These are phyloP conservation scores for Syncerus caffer DNA, from an alignment of 2,797 vertebrate species.

Conservation along the genomic window DNA sequence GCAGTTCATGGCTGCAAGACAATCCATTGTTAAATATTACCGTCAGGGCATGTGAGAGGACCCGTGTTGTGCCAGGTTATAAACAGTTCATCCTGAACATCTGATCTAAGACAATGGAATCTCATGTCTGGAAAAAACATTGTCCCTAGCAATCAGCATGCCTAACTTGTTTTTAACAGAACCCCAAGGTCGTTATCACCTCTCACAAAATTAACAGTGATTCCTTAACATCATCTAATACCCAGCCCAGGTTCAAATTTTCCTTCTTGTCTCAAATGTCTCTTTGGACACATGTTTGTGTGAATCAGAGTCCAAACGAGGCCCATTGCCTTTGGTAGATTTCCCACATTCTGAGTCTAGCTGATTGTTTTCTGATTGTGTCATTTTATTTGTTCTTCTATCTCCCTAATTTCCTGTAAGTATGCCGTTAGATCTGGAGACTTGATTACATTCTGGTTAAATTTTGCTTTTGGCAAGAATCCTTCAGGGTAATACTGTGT, in stretches of 20 bases:
- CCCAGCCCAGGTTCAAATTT: not conserved
- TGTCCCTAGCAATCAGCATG: not conserved
- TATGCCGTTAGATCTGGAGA: not conserved
- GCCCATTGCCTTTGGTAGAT: not conserved
- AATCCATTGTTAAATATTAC: conserved; percentile 77
- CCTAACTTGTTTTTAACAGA: not conserved
- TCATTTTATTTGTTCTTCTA: conserved; percentile 12
- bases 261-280: not conserved
- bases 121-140: not conserved
- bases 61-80: conserved; percentile 75
- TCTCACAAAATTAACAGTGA: not conserved
- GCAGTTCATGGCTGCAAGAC: conserved; percentile 72
- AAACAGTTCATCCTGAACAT: conserved; percentile 75
- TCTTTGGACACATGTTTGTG: not conserved
- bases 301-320: not conserved
- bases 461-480: not conserved
- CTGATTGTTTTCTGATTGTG: not conserved
- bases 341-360: conserved; percentile 9
- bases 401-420: not conserved
- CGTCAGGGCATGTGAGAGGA: conserved; percentile 72
- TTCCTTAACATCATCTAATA: not conserved
- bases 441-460: not conserved
- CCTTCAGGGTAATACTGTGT: not conserved
- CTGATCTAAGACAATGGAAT: conserved; percentile 73
- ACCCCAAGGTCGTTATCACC: not conserved